phyloP scores from a whole-genome alignment of 2,113 vertebrate species.

The Tachysurus vachellii region DNA sequence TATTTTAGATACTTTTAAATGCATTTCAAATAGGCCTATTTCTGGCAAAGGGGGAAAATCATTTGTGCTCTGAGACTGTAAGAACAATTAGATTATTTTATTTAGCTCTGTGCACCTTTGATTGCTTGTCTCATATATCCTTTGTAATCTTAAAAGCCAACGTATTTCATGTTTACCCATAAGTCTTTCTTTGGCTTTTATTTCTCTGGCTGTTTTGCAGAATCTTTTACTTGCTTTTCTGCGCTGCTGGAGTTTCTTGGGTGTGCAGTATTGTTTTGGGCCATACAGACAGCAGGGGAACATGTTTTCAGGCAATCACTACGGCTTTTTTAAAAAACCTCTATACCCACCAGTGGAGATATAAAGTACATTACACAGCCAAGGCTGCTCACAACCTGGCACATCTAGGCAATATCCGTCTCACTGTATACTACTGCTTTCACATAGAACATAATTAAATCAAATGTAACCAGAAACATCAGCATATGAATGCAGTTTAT shows the following conservation, averaged over 20 bases:
- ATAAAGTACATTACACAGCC: neutral
- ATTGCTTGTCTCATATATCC: neutral
- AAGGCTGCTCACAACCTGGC: neutral
- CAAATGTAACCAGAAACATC: neutral
- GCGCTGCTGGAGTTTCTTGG: conserved; percentile 15
- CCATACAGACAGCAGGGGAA: neutral
- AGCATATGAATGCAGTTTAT: neutral
- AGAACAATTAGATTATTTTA: neutral
- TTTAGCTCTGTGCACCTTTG: neutral
- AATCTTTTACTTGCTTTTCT: neutral
- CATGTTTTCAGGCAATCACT: neutral
- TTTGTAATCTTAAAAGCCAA: neutral
- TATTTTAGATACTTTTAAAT: neutral
- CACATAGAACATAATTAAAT: conserved; percentile 1
- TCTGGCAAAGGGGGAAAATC: conserved; percentile 5
- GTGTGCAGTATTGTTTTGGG: neutral
- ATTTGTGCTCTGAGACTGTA: neutral
- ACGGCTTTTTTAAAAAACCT: neutral
- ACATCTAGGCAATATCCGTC: neutral
- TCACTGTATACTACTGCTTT: neutral
- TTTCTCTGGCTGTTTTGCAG: neutral
- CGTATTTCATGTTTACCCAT: conserved; percentile 11
- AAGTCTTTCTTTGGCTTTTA: neutral
- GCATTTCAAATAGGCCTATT: neutral
- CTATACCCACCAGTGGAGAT: conserved; percentile 1